Percentiles rank a stretch among this genome's conserved stretches.
Conservation (phyloP, 2,113 vertebrate species). For the Neodontobutis hainanensis region DNA sequence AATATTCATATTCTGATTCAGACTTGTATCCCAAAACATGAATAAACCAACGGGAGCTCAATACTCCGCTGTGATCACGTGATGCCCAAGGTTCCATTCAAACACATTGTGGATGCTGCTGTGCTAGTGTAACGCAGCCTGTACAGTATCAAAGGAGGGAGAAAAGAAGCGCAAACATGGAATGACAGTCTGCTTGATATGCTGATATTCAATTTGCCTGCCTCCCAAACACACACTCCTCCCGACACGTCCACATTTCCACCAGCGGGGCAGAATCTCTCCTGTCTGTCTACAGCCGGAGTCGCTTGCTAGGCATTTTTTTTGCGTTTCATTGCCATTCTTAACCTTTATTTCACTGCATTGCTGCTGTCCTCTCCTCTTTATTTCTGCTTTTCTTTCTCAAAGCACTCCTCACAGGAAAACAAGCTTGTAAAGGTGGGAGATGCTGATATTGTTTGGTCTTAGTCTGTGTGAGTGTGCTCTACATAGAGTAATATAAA, state of each 20-base stretch:
- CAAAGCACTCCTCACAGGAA: slow-evolving; percentile 12
- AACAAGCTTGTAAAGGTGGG: slow-evolving; percentile 53
- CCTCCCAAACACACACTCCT: background rate
- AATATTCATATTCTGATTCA: background rate
- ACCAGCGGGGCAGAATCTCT: slow-evolving; percentile 48
- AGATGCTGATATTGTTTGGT: slow-evolving; percentile 53
- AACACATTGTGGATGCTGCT: background rate
- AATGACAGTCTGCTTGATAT: slow-evolving; percentile 40
- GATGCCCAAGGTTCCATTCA: background rate
- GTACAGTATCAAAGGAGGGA: background rate
- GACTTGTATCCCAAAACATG: background rate
- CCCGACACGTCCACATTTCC: slow-evolving; percentile 23
- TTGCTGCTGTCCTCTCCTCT: slow-evolving; percentile 35
- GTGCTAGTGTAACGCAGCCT: slow-evolving; percentile 1
- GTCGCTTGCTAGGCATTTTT: slow-evolving; percentile 57
- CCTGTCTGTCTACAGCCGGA: slow-evolving; percentile 40
- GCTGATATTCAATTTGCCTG: slow-evolving; percentile 58
- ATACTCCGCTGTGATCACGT: background rate
- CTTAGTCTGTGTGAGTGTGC: slow-evolving; percentile 15
- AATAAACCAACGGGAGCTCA: background rate
- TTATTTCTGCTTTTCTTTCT: slow-evolving; percentile 33
- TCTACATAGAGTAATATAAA: slow-evolving; percentile 34
- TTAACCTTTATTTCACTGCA: slow-evolving; percentile 53
- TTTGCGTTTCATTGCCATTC: slow-evolving; percentile 51
- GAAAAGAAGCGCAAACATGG: slow-evolving; percentile 4